These are phyloP conservation scores for Lacanobia wlatinum DNA, from an alignment of 2,888 invertebrate genomes.

Conservation along the genomic window DNA sequence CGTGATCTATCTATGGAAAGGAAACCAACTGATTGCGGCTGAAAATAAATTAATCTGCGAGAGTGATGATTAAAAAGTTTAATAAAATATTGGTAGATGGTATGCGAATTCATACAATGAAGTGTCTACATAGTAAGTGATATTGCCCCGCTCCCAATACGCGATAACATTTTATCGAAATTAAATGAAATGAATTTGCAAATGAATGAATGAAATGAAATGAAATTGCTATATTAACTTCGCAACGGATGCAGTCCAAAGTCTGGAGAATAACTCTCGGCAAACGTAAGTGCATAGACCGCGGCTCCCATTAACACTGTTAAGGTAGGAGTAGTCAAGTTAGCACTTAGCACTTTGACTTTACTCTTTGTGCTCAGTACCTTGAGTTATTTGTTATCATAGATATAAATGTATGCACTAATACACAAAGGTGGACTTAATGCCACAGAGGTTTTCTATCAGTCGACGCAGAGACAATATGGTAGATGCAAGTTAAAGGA, in stretches of 20 bases:
- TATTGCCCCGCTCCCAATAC: slow-evolving; percentile 10
- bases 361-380: slow-evolving; percentile 25
- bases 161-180: slow-evolving; percentile 12
- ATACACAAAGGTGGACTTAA: too few relatives aligned
- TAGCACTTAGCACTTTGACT: slow-evolving; percentile 31
- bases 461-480: too few relatives aligned
- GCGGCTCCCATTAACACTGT: slow-evolving; percentile 36
- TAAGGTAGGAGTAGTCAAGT: slow-evolving; percentile 31
- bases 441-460: too few relatives aligned
- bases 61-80: background rate
- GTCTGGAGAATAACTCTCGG: slow-evolving; percentile 23
- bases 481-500: too few relatives aligned
- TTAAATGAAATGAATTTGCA: slow-evolving; percentile 20
- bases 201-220: slow-evolving; percentile 25
- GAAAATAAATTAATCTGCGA: background rate
- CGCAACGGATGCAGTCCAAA: slow-evolving; percentile 4
- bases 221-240: slow-evolving; percentile 15
- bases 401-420: background rate
- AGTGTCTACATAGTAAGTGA: background rate
- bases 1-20: background rate
- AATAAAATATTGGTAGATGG: background rate
- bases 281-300: slow-evolving; percentile 26
- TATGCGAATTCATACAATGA: background rate
- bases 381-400: slow-evolving; percentile 11
- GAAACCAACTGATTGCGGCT: background rate